Base-by-base conservation (phyloP, 2,888 invertebrate species). In the Pseudoips prasinana region DNA sequence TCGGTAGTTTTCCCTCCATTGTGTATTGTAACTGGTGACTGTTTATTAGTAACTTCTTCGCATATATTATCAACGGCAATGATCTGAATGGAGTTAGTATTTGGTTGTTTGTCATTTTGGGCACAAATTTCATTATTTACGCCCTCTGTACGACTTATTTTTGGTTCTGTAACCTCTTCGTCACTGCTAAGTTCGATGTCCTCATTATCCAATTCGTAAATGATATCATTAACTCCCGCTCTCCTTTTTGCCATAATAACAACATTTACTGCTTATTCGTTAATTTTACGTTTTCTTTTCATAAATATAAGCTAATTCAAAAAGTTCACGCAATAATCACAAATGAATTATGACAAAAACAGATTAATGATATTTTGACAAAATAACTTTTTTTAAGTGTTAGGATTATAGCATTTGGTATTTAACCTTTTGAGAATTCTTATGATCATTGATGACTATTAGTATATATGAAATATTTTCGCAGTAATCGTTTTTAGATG, bases 161-260 rank as follows among this genome's bases (percentile, higher is more conserved):
- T 82, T 30, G 79, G 57, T 54, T 71, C 74, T 57, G 66, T 83
- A 58, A 58, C 68, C 66, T 88, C 87, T 42, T 87, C 87, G 11
- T 84, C 87, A 52, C 86, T 86, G 33, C 87, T 88, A 24, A 77
- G 52, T 59, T 73, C 82, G 42, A 85, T 66, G 59, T 89, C 89
- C 42, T 87, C 88, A 55, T 84, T 84, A 49, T 88, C 85, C 50
- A 90, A 74, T 73, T 90, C 89, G 64, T 81, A 89, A 64, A 89
- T 88, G 6, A 88, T 88, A 72, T 88, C 79, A 39, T 81, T 82
- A 14, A 88, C 79, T 24, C 61, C 77, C 18, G 75, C 66, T 64
- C 82, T 88, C 49, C 89, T 73, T 70, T 86, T 88, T 8, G 89
- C 70, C 89, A 89, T 89, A 44, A 33, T 58, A 17, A 7, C 26